A percentile compares a stretch with the other conserved stretches of the same genome.
phyloP scores from a whole-genome alignment of 2,797 vertebrate genomes.

The Aselliscus stoliczkanus region DNA sequence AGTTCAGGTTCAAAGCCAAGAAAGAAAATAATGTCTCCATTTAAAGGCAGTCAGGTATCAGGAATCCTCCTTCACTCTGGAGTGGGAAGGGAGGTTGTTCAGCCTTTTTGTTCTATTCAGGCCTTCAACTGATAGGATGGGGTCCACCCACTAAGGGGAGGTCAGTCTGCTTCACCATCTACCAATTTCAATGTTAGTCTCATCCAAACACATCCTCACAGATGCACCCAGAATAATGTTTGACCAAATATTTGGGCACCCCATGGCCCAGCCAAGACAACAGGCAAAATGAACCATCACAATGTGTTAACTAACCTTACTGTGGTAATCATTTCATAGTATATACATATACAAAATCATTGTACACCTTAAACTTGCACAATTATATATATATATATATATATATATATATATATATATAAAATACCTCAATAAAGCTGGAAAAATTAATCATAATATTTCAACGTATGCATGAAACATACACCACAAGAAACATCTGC shows the following conservation, averaged over 20 bases:
- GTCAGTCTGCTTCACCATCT: not conserved
- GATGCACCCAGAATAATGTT: not conserved
- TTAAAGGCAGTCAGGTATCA: not conserved
- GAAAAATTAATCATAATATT: not conserved
- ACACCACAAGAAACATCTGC: conserved; percentile 3
- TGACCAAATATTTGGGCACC: not conserved
- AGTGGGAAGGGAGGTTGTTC: not conserved
- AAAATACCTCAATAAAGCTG: not conserved
- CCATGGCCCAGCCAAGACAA: not conserved
- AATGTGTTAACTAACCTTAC: not conserved
- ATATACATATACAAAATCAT: not conserved
- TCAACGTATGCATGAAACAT: conserved; percentile 19
- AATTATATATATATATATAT: too few relatives aligned
- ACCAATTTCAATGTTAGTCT: not conserved
- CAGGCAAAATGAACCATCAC: conserved; percentile 20
- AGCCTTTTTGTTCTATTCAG: not conserved
- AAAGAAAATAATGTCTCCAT: not conserved
- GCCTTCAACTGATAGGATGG: not conserved
- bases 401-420: too few relatives aligned
- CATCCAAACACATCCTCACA: not conserved
- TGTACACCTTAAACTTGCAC: not conserved
- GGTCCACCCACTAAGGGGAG: not conserved
- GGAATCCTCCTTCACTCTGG: not conserved
- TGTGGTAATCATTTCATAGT: not conserved
- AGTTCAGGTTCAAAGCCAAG: not conserved